Conservation (phyloP, 2,113 vertebrate genomes). For the Barbus barbus region DNA sequence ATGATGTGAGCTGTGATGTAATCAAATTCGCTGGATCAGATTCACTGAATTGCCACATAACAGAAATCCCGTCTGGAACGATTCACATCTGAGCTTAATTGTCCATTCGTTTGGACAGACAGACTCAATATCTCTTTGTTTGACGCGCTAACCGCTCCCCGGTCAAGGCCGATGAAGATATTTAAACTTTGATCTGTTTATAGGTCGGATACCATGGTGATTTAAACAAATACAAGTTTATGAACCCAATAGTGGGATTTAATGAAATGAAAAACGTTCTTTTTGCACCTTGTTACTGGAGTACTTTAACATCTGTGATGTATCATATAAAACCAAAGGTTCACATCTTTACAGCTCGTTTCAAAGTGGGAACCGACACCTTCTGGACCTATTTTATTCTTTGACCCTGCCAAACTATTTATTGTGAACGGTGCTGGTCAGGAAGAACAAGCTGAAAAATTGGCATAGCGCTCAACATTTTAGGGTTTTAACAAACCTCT, state of each 20-base stretch:
- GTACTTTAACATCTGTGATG: slow-evolving; percentile 10
- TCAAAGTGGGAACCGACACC: neutral
- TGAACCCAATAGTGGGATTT: neutral
- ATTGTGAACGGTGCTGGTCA: neutral
- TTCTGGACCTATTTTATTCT: neutral
- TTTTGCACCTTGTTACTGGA: neutral
- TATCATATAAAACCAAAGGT: neutral
- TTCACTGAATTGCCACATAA: neutral
- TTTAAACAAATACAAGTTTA: slow-evolving; percentile 13
- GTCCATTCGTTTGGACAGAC: neutral
- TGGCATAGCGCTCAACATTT: neutral
- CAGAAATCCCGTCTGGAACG: neutral
- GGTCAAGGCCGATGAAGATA: neutral
- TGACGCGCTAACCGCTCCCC: neutral
- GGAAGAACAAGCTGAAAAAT: neutral
- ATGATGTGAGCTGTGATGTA: neutral
- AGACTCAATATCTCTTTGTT: neutral
- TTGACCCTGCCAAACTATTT: neutral
- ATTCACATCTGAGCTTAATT: slow-evolving; percentile 8
- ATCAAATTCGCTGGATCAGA: neutral
- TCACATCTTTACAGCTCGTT: neutral
- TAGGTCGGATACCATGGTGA: slow-evolving; percentile 31
- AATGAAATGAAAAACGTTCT: slow-evolving; percentile 11
- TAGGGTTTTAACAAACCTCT: neutral
- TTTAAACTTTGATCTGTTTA: slow-evolving; percentile 25